Evolutionary conservation across 2,888 invertebrate genomes (phyloP).

Genomic region (Fissipunctia ypsillon): DNA sequence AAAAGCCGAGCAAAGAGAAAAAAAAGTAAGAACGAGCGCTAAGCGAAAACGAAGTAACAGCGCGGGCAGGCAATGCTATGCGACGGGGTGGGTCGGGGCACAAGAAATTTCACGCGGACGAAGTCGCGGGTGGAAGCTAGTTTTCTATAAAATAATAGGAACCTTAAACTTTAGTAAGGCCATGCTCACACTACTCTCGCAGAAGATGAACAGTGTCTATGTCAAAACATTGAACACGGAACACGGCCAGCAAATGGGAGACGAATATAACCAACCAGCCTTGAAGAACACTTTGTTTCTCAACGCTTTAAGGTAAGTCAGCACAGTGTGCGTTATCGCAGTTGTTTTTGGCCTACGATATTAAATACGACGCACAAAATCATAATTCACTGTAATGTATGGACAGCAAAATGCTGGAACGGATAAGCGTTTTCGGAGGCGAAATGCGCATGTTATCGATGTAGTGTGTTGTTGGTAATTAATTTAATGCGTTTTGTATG

Average conservation of each 20-base stretch:
- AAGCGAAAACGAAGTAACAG: too few relatives aligned
- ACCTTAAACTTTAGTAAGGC: conserved; percentile 48
- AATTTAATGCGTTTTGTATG: conserved; percentile 26
- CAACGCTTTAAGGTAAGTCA: conserved; percentile 70
- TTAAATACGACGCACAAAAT: conserved; percentile 67
- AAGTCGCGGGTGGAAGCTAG: too few relatives aligned
- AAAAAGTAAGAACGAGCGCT: too few relatives aligned
- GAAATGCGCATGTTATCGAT: conserved; percentile 46
- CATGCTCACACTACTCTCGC: conserved; percentile 39
- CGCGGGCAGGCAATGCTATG: too few relatives aligned
- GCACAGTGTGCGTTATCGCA: conserved; percentile 70
- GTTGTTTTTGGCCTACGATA: conserved; percentile 70
- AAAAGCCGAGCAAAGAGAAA: too few relatives aligned
- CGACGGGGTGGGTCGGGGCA: too few relatives aligned
- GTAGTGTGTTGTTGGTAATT: conserved; percentile 20
- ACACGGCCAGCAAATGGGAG: conserved; percentile 70
- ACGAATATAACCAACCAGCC: conserved; percentile 83
- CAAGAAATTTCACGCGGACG: too few relatives aligned
- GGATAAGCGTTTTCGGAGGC: conserved; percentile 56
- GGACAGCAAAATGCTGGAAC: conserved; percentile 55
- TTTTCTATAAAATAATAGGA: background rate
- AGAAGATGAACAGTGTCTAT: conserved; percentile 69
- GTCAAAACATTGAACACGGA: conserved; percentile 77
- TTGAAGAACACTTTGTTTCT: conserved; percentile 78
- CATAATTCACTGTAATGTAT: conserved; percentile 65